phyloP scores from a whole-genome alignment of 1,140 invertebrate species.

The Bombus sylvicola region DNA sequence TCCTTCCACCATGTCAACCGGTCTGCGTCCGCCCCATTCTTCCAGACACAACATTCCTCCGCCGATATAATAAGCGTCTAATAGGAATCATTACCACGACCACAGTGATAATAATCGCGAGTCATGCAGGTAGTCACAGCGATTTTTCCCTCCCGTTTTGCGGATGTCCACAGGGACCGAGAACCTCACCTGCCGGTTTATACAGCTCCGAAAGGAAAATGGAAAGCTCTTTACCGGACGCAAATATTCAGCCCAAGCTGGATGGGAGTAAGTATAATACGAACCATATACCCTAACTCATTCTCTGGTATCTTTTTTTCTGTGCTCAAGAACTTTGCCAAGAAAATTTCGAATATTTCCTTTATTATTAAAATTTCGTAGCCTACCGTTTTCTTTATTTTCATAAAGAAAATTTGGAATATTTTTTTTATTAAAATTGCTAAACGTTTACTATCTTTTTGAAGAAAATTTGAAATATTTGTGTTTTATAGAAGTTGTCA shows the following conservation, averaged over 20 bases:
- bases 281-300: not conserved
- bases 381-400: too few species aligned
- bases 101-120: slow-evolving; percentile 36
- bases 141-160: not conserved
- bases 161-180: slow-evolving; percentile 69
- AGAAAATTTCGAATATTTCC: not conserved
- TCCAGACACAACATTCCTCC: slow-evolving; percentile 7
- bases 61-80: slow-evolving; percentile 32
- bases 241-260: slow-evolving; percentile 74
- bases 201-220: slow-evolving; percentile 73
- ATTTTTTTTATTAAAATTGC: too few species aligned
- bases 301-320: not conserved
- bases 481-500: too few species aligned
- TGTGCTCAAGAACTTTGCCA: not conserved
- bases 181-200: slow-evolving; percentile 72
- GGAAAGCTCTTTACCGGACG: slow-evolving; percentile 74
- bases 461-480: too few species aligned
- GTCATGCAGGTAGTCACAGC: slow-evolving; percentile 25
- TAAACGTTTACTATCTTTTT: too few species aligned
- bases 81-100: slow-evolving; percentile 29
- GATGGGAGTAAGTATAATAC: slow-evolving; percentile 71
- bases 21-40: not conserved
- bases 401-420: too few species aligned
- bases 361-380: not conserved
- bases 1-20: not conserved